phyloP scores from a whole-genome alignment of 2,797 vertebrate genomes.

The Argentina silus region DNA sequence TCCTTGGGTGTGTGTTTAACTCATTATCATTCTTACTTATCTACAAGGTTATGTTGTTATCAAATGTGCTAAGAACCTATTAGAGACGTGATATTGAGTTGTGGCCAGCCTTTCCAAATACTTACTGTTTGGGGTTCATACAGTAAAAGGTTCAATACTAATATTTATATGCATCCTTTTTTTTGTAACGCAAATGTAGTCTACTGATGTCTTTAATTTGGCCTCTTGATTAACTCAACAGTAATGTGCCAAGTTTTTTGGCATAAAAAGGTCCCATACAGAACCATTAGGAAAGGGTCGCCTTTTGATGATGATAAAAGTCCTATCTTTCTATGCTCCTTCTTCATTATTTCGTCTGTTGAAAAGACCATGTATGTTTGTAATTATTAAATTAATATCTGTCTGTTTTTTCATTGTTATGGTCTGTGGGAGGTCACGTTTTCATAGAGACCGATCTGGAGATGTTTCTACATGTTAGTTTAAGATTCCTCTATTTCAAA shows the following conservation, averaged over 20 bases:
- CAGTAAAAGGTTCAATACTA: neutral
- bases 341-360: slow-evolving; percentile 23
- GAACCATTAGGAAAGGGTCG: slow-evolving; percentile 20
- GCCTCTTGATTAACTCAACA: slow-evolving; percentile 2
- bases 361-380: slow-evolving; percentile 32
- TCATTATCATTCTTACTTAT: slow-evolving; percentile 15
- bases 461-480: slow-evolving; percentile 18
- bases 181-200: slow-evolving; percentile 1
- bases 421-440: slow-evolving; percentile 10
- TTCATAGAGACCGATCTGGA: slow-evolving; percentile 11
- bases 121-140: neutral
- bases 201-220: neutral
- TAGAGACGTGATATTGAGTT: slow-evolving; percentile 18
- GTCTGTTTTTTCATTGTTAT: slow-evolving; percentile 17
- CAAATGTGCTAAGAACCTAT: neutral
- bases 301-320: neutral
- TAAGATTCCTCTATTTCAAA: slow-evolving; percentile 20
- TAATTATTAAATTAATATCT: slow-evolving; percentile 13
- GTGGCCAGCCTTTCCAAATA: slow-evolving; percentile 9
- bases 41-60: neutral
- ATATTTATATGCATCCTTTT: neutral
- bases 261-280: neutral
- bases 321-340: neutral
- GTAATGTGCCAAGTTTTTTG: neutral
- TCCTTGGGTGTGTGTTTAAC: slow-evolving; percentile 34